These are phyloP conservation scores for Crotalus tigris DNA, from an alignment of 2,113 vertebrate genomes.

Conservation along the genomic window DNA sequence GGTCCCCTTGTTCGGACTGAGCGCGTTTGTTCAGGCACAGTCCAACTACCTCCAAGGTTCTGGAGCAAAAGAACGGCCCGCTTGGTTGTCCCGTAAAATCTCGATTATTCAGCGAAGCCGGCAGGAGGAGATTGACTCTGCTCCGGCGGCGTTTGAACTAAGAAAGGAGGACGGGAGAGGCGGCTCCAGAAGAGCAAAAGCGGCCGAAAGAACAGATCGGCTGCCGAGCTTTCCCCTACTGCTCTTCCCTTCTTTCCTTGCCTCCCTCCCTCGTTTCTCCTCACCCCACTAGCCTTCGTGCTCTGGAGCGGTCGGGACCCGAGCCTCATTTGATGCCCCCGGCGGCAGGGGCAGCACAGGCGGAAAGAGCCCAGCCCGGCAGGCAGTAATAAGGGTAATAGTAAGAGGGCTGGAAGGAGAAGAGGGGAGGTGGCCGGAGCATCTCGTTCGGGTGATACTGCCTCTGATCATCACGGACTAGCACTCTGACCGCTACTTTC, in stretches of 20 bases:
- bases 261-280: background rate
- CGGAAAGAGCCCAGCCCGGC: slow-evolving; percentile 92
- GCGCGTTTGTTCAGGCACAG: background rate
- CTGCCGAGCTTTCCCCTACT: slow-evolving; percentile 15
- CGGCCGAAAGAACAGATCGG: background rate
- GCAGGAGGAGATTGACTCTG: background rate
- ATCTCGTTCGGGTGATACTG: slow-evolving; percentile 94
- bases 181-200: background rate
- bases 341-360: slow-evolving; percentile 73
- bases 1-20: background rate
- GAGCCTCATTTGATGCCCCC: slow-evolving; percentile 66
- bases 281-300: background rate
- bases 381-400: slow-evolving; percentile 98
- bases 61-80: background rate
- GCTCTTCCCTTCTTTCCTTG: slow-evolving; percentile 37
- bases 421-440: slow-evolving; percentile 83
- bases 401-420: slow-evolving; percentile 87
- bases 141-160: slow-evolving; percentile 40
- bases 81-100: background rate
- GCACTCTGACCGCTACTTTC: slow-evolving; percentile 96
- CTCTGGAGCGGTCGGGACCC: background rate
- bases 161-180: slow-evolving; percentile 37
- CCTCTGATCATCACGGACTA: slow-evolving; percentile 97
- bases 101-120: background rate
- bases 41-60: background rate